These are phyloP conservation scores for Amyelois transitella DNA, from an alignment of 1,140 invertebrate species.

Conservation along the genomic window DNA sequence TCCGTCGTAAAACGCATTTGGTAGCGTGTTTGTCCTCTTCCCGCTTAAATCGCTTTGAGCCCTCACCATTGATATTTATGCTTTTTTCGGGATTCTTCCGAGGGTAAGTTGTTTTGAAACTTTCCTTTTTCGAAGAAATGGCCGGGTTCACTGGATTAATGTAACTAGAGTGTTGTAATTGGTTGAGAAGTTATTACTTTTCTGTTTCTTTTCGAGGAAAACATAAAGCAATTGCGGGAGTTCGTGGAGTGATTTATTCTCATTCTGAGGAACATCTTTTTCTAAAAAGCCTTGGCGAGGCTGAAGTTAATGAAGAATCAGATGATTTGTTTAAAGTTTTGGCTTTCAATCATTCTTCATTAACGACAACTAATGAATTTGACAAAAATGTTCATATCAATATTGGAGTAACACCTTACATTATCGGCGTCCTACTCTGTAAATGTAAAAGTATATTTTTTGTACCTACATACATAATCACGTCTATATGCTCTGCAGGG, in stretches of 20 bases:
- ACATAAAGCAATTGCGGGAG: conserved; percentile 51
- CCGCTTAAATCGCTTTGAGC: conserved; percentile 34
- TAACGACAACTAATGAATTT: no score
- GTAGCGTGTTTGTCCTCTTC: conserved; percentile 30
- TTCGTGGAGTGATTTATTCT: conserved; percentile 41
- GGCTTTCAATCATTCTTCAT: no score
- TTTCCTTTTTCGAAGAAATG: conserved; percentile 43
- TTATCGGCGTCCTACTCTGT: no score
- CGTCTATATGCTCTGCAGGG: no score
- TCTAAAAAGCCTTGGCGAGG: no score
- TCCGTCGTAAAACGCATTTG: conserved; percentile 46
- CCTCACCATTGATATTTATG: conserved; percentile 58
- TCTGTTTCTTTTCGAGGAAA: conserved; percentile 48
- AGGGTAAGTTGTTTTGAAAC: conserved; percentile 52
- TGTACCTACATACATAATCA: no score
- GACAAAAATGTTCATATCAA: no score
- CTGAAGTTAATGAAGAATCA: background rate
- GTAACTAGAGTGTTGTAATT: conserved; percentile 59
- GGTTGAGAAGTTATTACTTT: conserved; percentile 53
- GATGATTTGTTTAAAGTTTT: background rate
- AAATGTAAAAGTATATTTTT: no score
- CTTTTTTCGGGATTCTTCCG: conserved; percentile 42
- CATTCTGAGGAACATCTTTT: conserved; percentile 34
- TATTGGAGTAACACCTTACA: no score
- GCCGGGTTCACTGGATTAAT: conserved; percentile 46